Evolutionary conservation across 2,113 vertebrate genomes (phyloP).

Genomic region (Paracanthobrama guichenoti): DNA sequence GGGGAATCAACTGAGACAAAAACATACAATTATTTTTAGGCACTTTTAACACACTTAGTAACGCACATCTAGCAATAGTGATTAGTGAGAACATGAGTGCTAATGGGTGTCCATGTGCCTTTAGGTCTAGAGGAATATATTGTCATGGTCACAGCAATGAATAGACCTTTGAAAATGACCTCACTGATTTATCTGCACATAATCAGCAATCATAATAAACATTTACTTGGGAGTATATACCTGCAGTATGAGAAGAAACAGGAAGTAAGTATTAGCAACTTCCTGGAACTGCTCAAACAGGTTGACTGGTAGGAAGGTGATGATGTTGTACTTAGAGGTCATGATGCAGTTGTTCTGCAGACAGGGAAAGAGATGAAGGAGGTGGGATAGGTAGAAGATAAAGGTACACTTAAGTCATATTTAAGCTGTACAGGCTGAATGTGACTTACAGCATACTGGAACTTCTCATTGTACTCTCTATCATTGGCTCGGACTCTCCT

Average conservation of each 20-base stretch:
- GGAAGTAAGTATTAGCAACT: conserved; percentile 97
- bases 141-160: background rate
- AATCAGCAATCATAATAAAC: background rate
- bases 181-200: background rate
- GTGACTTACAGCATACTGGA: conserved; percentile 88
- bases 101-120: background rate
- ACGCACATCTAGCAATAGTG: no score
- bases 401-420: background rate
- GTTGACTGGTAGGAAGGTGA: conserved; percentile 96
- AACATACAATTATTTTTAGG: conserved; percentile 27
- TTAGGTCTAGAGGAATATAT: background rate
- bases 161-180: background rate
- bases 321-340: conserved; percentile 93
- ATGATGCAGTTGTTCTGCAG: conserved; percentile 92
- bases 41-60: background rate
- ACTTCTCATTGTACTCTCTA: conserved; percentile 91
- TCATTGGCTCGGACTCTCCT: conserved; percentile 87
- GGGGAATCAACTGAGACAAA: conserved; percentile 88
- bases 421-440: background rate
- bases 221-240: conserved; percentile 65
- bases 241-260: conserved; percentile 96
- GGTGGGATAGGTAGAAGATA: background rate
- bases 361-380: background rate
- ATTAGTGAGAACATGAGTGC: background rate
- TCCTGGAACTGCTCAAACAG: conserved; percentile 98